Evolutionary conservation across 2,113 vertebrate species (phyloP).

Genomic region (Choloepus hoffmanni): DNA sequence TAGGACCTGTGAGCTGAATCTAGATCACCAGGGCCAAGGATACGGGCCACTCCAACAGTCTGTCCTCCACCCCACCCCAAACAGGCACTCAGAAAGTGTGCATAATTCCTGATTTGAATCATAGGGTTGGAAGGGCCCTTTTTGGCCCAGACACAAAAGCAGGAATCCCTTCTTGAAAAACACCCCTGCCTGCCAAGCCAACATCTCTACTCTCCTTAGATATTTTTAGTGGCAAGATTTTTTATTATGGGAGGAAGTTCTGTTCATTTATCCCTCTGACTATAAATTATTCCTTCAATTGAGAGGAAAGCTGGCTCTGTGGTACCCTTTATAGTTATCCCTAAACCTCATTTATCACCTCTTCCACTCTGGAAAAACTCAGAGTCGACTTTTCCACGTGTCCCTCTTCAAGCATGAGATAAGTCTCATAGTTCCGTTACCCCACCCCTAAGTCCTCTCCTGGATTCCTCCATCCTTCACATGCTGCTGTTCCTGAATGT

Average conservation of each 20-base stretch:
- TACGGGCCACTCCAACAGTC: neutral
- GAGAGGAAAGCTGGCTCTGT: neutral
- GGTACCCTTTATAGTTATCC: neutral
- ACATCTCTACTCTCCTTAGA: neutral
- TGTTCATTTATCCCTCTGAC: neutral
- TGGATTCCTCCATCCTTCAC: fast-evolving
- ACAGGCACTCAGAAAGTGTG: fast-evolving
- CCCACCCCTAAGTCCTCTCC: fast-evolving
- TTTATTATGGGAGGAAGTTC: neutral
- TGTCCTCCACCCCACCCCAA: neutral
- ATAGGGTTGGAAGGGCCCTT: neutral
- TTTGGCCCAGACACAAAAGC: neutral
- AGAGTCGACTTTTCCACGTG: neutral
- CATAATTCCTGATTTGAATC: neutral
- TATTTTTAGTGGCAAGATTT: neutral
- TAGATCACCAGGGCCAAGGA: neutral
- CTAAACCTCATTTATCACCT: neutral
- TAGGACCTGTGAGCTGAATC: neutral
- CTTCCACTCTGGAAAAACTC: neutral
- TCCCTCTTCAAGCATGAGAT: no score
- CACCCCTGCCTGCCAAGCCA: neutral
- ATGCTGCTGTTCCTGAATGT: neutral
- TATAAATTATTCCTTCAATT: neutral
- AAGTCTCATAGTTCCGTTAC: neutral
- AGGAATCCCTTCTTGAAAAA: neutral